A percentile compares a stretch with the other conserved stretches of the same genome.
phyloP scores from a whole-genome alignment of 2,797 vertebrate genomes.

The Cossypha dichroa region DNA sequence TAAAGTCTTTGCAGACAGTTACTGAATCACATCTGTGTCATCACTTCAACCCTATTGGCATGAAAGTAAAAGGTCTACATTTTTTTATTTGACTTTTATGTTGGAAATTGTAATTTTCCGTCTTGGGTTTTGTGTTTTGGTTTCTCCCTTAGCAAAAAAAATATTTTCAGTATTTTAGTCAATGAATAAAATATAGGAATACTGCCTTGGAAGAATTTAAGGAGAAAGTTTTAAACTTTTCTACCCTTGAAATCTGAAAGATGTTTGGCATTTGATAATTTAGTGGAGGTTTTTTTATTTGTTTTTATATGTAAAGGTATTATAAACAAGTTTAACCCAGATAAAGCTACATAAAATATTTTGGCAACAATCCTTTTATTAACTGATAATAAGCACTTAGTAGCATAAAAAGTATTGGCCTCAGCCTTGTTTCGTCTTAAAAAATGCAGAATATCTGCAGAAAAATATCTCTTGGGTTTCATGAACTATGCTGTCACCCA shows the following conservation, averaged over 20 bases:
- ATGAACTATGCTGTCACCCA: neutral
- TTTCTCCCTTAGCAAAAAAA: neutral
- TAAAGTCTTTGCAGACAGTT: conserved; percentile 48
- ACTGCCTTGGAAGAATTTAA: neutral
- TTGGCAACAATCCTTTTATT: neutral
- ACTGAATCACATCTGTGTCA: conserved; percentile 45
- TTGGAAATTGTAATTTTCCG: neutral
- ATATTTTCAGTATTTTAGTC: neutral
- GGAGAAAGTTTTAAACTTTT: neutral
- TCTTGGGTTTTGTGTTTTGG: neutral
- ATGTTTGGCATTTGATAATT: neutral
- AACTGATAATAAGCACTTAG: neutral
- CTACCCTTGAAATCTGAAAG: neutral
- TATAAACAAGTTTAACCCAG: neutral
- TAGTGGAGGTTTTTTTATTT: neutral
- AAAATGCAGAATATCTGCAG: conserved; percentile 3
- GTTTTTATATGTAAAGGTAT: neutral
- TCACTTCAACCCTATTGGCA: neutral
- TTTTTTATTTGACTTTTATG: neutral
- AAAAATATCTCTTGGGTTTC: conserved; percentile 27
- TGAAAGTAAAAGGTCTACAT: neutral
- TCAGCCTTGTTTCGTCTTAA: neutral
- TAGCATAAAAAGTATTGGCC: neutral
- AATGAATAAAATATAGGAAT: neutral
- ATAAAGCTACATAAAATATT: neutral